These are phyloP conservation scores for Cephus nigrinus DNA, from an alignment of 2,888 invertebrate genomes.

Conservation along the genomic window DNA sequence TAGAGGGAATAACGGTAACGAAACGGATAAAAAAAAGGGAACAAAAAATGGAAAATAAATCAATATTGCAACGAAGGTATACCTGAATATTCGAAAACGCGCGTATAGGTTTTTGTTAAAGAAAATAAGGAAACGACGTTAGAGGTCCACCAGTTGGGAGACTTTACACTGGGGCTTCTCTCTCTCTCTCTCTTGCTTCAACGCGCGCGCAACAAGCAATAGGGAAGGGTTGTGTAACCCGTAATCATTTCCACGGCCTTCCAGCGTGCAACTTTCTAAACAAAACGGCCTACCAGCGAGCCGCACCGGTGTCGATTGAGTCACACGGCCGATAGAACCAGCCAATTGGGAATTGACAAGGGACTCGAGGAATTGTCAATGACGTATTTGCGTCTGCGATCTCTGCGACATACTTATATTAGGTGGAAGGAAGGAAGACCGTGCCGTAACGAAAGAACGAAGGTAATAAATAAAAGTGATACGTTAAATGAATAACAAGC, in stretches of 20 bases:
- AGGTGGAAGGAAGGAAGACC: not conserved
- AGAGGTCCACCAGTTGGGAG: not conserved
- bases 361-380: not conserved
- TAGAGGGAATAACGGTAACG: not conserved
- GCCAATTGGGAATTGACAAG: not conserved
- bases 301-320: slow-evolving; percentile 1
- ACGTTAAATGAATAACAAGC: not conserved
- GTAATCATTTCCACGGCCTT: slow-evolving; percentile 53
- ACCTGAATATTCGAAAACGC: not conserved
- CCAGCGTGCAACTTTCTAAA: slow-evolving; percentile 50
- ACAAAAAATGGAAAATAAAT: too few relatives aligned
- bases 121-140: not conserved
- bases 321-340: not conserved
- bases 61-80: not conserved
- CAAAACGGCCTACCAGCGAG: slow-evolving; percentile 36
- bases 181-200: not conserved
- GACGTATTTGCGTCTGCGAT: not conserved
- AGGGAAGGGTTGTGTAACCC: slow-evolving; percentile 23
- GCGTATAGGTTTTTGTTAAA: not conserved
- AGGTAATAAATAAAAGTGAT: not conserved
- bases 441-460: not conserved
- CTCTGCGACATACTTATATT: not conserved
- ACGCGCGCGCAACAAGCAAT: not conserved
- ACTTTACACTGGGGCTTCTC: not conserved
- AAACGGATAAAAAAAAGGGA: not conserved